Evolutionary conservation across 1,140 invertebrate species (phyloP).

Genomic region (Dolichoris vasculosae): DNA sequence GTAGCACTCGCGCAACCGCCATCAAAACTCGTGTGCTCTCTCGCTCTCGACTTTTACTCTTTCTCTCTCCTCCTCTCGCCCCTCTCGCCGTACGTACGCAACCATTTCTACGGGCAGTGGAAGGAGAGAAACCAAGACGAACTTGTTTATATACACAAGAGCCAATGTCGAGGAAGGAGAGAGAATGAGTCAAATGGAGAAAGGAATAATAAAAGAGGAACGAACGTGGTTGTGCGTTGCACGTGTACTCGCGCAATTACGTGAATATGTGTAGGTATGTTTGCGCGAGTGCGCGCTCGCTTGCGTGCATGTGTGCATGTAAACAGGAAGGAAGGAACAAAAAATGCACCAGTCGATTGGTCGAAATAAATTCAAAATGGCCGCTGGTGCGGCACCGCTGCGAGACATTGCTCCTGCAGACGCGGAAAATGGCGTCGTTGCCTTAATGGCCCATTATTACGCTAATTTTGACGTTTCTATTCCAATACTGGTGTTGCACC

Average conservation of each 20-base stretch:
- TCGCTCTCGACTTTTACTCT: conserved; percentile 4
- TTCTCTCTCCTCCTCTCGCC: background rate
- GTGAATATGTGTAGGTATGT: background rate
- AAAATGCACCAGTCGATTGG: conserved; percentile 68
- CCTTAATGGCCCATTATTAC: conserved; percentile 57
- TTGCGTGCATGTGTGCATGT: conserved; percentile 7
- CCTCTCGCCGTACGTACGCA: background rate
- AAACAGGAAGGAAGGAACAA: conserved; percentile 54
- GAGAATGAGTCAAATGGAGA: conserved; percentile 29
- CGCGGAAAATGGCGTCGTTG: conserved; percentile 69
- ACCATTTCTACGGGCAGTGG: conserved; percentile 22
- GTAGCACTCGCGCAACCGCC: conserved; percentile 41
- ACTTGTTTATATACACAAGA: conserved; percentile 8
- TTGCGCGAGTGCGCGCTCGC: background rate
- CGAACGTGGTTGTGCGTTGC: conserved; percentile 40
- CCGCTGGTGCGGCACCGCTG: conserved; percentile 49
- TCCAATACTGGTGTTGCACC: conserved; percentile 35
- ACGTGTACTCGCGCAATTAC: conserved; percentile 53
- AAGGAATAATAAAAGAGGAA: conserved; percentile 50
- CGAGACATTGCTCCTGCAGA: conserved; percentile 43
- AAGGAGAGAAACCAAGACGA: conserved; percentile 4
- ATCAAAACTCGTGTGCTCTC: conserved; percentile 36
- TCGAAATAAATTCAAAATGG: conserved; percentile 74
- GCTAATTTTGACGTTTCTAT: conserved; percentile 68
- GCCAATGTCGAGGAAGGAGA: background rate